Evolutionary conservation across 1,140 invertebrate species (phyloP), one percentile per base, ranked within the genome.

Genomic region (Cylas formicarius): DNA sequence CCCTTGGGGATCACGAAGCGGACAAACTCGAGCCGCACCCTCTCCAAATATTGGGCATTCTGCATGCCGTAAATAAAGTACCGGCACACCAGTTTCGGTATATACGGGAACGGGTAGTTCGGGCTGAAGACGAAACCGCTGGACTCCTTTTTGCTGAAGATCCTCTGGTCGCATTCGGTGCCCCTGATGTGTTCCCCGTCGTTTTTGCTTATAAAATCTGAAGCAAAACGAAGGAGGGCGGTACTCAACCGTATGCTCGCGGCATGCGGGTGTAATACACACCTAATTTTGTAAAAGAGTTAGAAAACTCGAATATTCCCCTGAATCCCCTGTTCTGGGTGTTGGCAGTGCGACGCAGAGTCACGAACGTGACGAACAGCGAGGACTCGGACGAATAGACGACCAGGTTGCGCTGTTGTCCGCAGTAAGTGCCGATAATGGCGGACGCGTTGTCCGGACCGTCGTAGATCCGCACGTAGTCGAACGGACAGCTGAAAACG

Each of bases 31-130:
- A 97, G 71, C 45, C 81, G 76, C 37, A 95, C 91, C 67, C 90
- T 80, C 69, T 97, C 93, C 58, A 97, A 76, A 72, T 95, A 84
- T 66, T 96, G 90, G 38, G 82, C 81, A 70, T 96, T 91, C 72
- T 95, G 89, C 75, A 96, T 84, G 50, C 91, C 93, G 71, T 97
- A 96, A 64, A 97, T 87, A 77, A 93, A 96, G 75, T 97, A 97
- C 68, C 87, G 84, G 75, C 94, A 97, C 48, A 93, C 88, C 63
- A 91, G 84, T 75, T 95, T 94, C 52, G 83, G 82, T 67, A 92
- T 85, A 72, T 95, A 96, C 32, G 84, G 84, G 71, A 81, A 90
- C 57, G 93, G 93, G 74, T 88, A 97, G 72, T 93, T 93, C 50
- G 93, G 94, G 71, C 90, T 93, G 69, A 85, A 90, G 50, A 97